Evolutionary conservation across 2,888 invertebrate genomes (phyloP).

Genomic region (Chesias legatella): DNA sequence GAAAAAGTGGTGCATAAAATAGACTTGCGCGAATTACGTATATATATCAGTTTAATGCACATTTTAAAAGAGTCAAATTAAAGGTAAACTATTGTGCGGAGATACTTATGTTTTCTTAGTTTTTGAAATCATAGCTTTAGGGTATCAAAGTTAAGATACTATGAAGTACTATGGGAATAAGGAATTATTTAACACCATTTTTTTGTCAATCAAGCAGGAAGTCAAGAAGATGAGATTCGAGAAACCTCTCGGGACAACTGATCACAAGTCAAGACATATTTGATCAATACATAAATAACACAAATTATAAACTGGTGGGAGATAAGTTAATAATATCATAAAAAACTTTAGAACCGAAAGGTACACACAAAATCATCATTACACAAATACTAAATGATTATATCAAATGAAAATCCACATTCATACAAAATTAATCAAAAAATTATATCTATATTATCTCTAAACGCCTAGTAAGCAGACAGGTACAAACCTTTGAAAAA

Average conservation of each 20-base stretch:
- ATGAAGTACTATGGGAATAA: too few relatives aligned
- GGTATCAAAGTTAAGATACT: too few relatives aligned
- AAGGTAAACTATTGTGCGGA: too few relatives aligned
- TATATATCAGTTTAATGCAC: too few relatives aligned
- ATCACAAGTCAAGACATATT: slow-evolving; percentile 12
- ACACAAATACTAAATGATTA: slow-evolving; percentile 27
- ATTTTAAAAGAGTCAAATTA: too few relatives aligned
- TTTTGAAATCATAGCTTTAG: too few relatives aligned
- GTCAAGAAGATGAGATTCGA: slow-evolving; percentile 38
- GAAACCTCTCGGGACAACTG: slow-evolving; percentile 38
- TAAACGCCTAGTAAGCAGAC: slow-evolving; percentile 49
- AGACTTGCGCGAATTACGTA: too few relatives aligned
- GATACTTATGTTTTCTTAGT: too few relatives aligned
- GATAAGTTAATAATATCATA: slow-evolving; percentile 23
- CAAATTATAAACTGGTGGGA: slow-evolving; percentile 7
- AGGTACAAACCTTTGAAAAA: slow-evolving; percentile 58
- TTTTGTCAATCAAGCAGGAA: slow-evolving; percentile 16
- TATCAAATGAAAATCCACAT: slow-evolving; percentile 35
- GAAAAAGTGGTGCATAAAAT: not conserved
- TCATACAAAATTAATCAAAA: slow-evolving; percentile 54
- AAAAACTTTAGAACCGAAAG: slow-evolving; percentile 26
- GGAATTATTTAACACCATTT: slow-evolving; percentile 7
- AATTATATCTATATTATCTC: slow-evolving; percentile 44
- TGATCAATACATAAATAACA: slow-evolving; percentile 16
- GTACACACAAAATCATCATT: slow-evolving; percentile 14